Base-by-base conservation (phyloP, 2,797 vertebrate species). In the Glyptemys insculpta region DNA sequence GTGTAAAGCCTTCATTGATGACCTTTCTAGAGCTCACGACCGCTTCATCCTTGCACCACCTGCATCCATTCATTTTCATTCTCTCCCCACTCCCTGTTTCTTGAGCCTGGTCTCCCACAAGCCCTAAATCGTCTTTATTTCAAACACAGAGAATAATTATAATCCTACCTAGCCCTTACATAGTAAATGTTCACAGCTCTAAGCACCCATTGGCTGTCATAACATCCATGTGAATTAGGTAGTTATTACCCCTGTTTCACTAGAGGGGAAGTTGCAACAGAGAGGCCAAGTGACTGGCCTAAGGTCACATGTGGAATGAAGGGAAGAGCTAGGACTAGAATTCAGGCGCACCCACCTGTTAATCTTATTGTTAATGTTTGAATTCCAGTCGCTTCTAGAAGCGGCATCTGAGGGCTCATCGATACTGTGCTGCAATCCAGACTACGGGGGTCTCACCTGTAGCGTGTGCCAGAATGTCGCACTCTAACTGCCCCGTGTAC, bases 201-300 rank as follows among this genome's bases (percentile, higher is more conserved):
- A 44, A 34, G 15, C 18, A 27, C 5, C 27, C 54, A 37, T 44
- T 7, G 12, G 47, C 21, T 41, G 37, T 14, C 11, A 56, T 53
- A 57, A 56, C 12, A 49, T 2, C 12, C 21, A 23, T 5, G 6
- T 49, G 62, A 87, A 37, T 41, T 18, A 74, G 79, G 44, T 14
- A 4, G 0, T 44, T 83, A 29, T 52, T 88, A 52, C 76, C 80
- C 76, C 80, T 87, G 16, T 72, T 87, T 78, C 52, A 50, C 53
- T 68, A 83, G 76, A 88, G 76, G 83, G 72, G 54, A 80, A 59
- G 83, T 56, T 50, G 88, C 85, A 85, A n/a, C 52, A 65, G 76
- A 79, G 89, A 19, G 59, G 19, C 34, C 34, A 72, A 94, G 89
- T 81, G 50, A 19, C 2, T 84, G 31, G 80, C 91, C 87, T 18